Conservation (phyloP, 2,113 vertebrate genomes). For the Zapornia atra region DNA sequence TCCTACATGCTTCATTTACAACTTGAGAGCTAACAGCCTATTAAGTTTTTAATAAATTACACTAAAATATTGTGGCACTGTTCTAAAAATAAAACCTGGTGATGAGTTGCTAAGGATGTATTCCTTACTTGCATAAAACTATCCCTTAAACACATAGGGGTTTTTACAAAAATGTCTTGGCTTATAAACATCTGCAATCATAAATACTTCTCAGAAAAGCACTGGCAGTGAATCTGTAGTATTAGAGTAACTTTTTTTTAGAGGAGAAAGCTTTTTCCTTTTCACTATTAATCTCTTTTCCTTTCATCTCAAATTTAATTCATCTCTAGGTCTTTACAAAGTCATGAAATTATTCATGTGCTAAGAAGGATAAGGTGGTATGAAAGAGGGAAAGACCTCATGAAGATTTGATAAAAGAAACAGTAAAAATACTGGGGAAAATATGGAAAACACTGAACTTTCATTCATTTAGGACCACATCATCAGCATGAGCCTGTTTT, state of each 20-base stretch:
- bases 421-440: not conserved
- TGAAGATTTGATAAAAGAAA: not conserved
- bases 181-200: slow-evolving; percentile 7
- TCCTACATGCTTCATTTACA: slow-evolving; percentile 60
- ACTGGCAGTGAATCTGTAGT: not conserved
- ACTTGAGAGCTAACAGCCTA: slow-evolving; percentile 47
- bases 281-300: slow-evolving; percentile 37
- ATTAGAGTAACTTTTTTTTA: not conserved
- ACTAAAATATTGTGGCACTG: slow-evolving; percentile 57
- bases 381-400: not conserved
- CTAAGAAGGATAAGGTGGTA: not conserved
- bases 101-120: not conserved
- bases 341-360: slow-evolving; percentile 36
- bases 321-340: slow-evolving; percentile 42
- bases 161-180: not conserved
- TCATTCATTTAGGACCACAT: not conserved
- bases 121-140: not conserved
- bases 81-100: slow-evolving; percentile 50
- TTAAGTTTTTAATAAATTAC: slow-evolving; percentile 63
- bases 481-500: not conserved
- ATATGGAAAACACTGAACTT: not conserved
- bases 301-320: slow-evolving; percentile 54
- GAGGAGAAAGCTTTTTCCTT: slow-evolving; percentile 1
- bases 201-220: slow-evolving; percentile 16
- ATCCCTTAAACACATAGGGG: not conserved